phyloP scores from a whole-genome alignment of 2,888 invertebrate genomes.

The Pollenia angustigena region DNA sequence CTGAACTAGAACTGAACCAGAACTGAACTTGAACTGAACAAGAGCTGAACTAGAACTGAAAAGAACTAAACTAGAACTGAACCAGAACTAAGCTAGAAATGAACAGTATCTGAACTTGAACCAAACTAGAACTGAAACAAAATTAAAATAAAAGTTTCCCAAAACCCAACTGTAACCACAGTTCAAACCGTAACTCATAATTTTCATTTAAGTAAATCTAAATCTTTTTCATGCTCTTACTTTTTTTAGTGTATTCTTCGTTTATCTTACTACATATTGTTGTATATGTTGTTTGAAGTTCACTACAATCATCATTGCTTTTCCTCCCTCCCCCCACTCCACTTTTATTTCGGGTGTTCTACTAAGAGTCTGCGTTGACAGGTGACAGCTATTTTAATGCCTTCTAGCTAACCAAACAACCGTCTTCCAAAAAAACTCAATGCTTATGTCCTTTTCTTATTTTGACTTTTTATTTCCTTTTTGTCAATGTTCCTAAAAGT shows the following conservation, averaged over 20 bases:
- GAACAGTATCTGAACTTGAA: too few species aligned
- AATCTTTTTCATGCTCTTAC: too few species aligned
- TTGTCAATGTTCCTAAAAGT: conserved; percentile 8
- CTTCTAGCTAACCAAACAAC: conserved; percentile 12
- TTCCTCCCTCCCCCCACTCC: not conserved
- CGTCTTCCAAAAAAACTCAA: not conserved
- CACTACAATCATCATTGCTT: not conserved
- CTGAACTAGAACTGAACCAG: too few species aligned
- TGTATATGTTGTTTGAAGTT: conserved; percentile 43
- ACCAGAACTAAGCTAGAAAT: too few species aligned
- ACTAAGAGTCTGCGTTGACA: conserved; percentile 56
- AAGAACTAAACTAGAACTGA: too few species aligned
- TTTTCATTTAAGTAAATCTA: too few species aligned
- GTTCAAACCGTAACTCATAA: too few species aligned
- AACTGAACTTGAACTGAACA: too few species aligned
- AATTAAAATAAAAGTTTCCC: too few species aligned
- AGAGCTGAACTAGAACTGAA: too few species aligned
- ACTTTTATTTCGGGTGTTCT: conserved; percentile 21
- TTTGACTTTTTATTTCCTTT: conserved; percentile 5
- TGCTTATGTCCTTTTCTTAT: not conserved
- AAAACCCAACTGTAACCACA: too few species aligned
- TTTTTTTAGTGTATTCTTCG: not conserved
- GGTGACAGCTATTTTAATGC: conserved; percentile 59
- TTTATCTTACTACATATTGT: conserved; percentile 12
- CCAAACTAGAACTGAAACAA: too few species aligned